A percentile compares a stretch with the other conserved stretches of the same genome.
phyloP scores from a whole-genome alignment of 1,140 invertebrate species.

The Drosophila micromelanica region DNA sequence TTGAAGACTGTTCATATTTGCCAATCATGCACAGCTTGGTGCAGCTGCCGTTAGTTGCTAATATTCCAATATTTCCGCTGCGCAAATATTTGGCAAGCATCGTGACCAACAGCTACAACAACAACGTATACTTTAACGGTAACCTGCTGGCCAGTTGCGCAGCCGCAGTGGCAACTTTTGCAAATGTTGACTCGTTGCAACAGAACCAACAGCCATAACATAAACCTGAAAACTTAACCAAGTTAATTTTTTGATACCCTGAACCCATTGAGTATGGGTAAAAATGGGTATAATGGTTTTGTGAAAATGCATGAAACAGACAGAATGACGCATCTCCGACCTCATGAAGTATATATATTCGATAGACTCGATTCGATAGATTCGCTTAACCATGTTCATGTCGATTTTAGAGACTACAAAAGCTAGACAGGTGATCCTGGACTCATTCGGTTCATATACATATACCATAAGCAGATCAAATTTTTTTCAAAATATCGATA shows the following conservation, averaged over 20 bases:
- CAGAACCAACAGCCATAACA: slow-evolving; percentile 30
- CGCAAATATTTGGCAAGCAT: slow-evolving; percentile 43
- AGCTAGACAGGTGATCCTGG: too few relatives aligned
- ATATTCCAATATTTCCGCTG: slow-evolving; percentile 43
- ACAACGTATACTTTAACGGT: slow-evolving; percentile 9
- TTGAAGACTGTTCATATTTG: not conserved
- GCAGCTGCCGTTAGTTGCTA: slow-evolving; percentile 16
- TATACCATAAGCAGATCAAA: too few relatives aligned
- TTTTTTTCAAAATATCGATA: too few relatives aligned
- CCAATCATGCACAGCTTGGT: slow-evolving; percentile 17
- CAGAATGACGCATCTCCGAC: too few relatives aligned
- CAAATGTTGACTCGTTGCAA: slow-evolving; percentile 45
- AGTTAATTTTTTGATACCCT: slow-evolving; percentile 29
- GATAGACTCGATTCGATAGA: too few relatives aligned
- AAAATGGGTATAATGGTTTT: too few relatives aligned
- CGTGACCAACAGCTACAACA: slow-evolving; percentile 30
- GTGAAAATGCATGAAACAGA: too few relatives aligned
- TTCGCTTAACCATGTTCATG: too few relatives aligned
- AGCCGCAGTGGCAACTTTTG: slow-evolving; percentile 31
- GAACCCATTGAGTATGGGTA: too few relatives aligned
- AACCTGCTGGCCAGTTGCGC: slow-evolving; percentile 34
- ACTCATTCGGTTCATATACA: too few relatives aligned
- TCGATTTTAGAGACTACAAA: too few relatives aligned
- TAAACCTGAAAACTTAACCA: slow-evolving; percentile 26
- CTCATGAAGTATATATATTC: too few relatives aligned